Evolutionary conservation across 2,797 vertebrate species (phyloP), one percentile per base, ranked within the genome.

Genomic region (Malacoctenus gilli): DNA sequence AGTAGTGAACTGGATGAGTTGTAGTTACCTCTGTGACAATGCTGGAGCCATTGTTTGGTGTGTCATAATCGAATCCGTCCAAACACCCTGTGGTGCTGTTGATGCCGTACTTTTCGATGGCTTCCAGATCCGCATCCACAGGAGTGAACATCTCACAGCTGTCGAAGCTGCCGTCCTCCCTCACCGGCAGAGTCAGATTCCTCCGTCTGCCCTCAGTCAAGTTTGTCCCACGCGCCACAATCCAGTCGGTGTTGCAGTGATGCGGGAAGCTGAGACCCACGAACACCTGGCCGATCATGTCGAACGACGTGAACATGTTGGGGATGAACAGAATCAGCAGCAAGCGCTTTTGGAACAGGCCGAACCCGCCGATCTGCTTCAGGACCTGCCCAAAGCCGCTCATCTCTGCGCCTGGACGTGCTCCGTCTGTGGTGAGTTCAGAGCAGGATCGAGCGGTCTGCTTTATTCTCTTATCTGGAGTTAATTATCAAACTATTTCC

Each of bases 201-300:
- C 72, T 77, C 68, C 83, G 92, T 44, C 85, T 77, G 0, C 93
- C 89, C 0, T 64, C 20, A 0, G 92, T 95, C 74, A 97, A 76
- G 83, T 94, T 94, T 14, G 90, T 80, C 5, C 68, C 87, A 0
- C 20, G 1, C 0, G 68, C 43, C 20, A 70, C 66, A 59, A 96
- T 94, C 95, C 95, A 98, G 84, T 83, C 56, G 9, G 93, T 95
- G 49, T 94, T 83, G 1, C 95, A 98, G 83, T 92, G 62, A 47
- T 95, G 90, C 0, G 90, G 73, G 41, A 92, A 90, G 0, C 39
- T 25, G 0, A 85, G n/a, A 0, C 87, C 91, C 39, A 89, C 90
- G 28, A 96, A 97, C 20, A 96, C 82, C 35, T 96, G 95, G 1
- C 77, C 37, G 1, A 96, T 94, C 62, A 95, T 77, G 40, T 93